phyloP scores from a whole-genome alignment of 2,888 invertebrate genomes.

The Drosophila leonis region DNA sequence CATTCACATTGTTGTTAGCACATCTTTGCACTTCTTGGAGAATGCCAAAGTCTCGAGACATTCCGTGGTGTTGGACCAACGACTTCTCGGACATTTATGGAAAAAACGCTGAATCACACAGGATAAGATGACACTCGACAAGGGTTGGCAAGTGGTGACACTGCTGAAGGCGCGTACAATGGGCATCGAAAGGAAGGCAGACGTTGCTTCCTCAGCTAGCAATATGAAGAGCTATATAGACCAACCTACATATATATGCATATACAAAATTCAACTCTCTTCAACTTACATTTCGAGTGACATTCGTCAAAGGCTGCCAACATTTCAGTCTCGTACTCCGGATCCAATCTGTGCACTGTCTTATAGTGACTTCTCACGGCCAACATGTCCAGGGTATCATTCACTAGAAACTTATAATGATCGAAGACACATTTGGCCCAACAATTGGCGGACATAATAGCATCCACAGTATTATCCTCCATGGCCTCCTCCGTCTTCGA shows the following conservation, averaged over 20 bases:
- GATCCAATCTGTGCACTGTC: conserved; percentile 55
- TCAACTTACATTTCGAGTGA: conserved; percentile 57
- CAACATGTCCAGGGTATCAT: conserved; percentile 60
- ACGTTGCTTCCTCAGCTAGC: conserved; percentile 58
- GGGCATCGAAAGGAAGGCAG: conserved; percentile 45
- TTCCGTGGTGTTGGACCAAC: conserved; percentile 71
- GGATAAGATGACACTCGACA: conserved; percentile 69
- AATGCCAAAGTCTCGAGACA: conserved; percentile 68
- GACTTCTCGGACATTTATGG: conserved; percentile 70
- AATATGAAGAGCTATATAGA: background rate
- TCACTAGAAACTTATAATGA: conserved; percentile 55
- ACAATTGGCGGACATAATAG: conserved; percentile 61
- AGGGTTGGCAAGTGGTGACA: conserved; percentile 54
- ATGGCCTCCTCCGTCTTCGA: conserved; percentile 62
- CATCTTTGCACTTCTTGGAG: conserved; percentile 73
- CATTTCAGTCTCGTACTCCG: conserved; percentile 75
- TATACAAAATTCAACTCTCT: background rate
- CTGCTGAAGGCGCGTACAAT: conserved; percentile 49
- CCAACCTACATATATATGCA: too few species aligned
- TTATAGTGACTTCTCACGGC: conserved; percentile 60
- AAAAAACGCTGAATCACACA: conserved; percentile 73
- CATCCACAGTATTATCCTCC: conserved; percentile 68
- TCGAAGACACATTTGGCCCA: conserved; percentile 75
- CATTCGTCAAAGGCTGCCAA: conserved; percentile 64
- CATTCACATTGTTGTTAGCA: conserved; percentile 69